phyloP scores from a whole-genome alignment of 2,888 invertebrate genomes.

The Theretra japonica region DNA sequence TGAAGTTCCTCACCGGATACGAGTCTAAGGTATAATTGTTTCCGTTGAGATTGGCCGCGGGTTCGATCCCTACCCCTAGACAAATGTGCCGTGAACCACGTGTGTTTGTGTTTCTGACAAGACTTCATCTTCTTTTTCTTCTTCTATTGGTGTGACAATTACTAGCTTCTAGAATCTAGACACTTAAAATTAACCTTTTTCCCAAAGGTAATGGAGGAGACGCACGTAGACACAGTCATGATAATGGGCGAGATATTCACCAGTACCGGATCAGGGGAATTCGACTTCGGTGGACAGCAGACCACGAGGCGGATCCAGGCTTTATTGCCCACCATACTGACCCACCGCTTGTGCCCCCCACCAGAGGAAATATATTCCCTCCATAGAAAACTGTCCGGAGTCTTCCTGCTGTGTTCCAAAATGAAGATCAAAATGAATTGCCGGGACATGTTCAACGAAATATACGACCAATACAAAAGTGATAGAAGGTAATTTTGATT shows the following conservation, averaged over 20 bases:
- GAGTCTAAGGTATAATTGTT: conserved; percentile 91
- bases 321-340: conserved; percentile 96
- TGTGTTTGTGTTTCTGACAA: no score
- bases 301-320: conserved; percentile 92
- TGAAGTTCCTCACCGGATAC: conserved; percentile 99
- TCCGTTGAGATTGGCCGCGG: not conserved
- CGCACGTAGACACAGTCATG: conserved; percentile 98
- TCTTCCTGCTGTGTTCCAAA: conserved; percentile 96
- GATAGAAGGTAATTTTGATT: conserved; percentile 41
- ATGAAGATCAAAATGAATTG: conserved; percentile 93
- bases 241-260: conserved; percentile 98
- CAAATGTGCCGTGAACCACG: no score
- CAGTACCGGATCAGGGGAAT: conserved; percentile 87
- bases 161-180: no score
- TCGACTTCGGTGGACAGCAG: conserved; percentile 95
- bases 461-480: conserved; percentile 88
- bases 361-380: conserved; percentile 99
- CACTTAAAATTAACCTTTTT: not conserved
- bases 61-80: no score
- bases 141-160: no score
- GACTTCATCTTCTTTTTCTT: no score
- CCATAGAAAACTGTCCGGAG: conserved; percentile 98
- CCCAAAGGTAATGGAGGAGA: conserved; percentile 92
- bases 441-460: conserved; percentile 91
- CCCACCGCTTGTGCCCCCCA: conserved; percentile 97